Conservation (phyloP, 1,140 invertebrate genomes). For the Pectinophora gossypiella region DNA sequence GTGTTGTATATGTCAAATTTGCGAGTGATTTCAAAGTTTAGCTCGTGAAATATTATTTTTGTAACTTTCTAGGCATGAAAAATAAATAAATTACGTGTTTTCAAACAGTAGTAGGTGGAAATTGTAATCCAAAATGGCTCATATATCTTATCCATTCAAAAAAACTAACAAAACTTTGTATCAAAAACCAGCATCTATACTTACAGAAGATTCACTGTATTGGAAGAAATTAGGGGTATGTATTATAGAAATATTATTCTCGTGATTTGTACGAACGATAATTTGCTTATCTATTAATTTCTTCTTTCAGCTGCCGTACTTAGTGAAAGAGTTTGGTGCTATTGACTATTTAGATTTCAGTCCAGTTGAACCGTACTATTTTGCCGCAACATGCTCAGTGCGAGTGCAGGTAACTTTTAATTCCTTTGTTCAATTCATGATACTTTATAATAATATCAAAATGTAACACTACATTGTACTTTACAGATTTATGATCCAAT, state of each 20-base stretch:
- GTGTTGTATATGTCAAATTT: too few relatives aligned
- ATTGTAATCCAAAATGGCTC: slow-evolving; percentile 35
- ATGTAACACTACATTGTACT: not conserved
- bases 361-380: slow-evolving; percentile 89
- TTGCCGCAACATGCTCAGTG: slow-evolving; percentile 93
- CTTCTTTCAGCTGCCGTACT: slow-evolving; percentile 84
- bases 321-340: slow-evolving; percentile 94
- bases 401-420: slow-evolving; percentile 81
- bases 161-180: slow-evolving; percentile 85
- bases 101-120: not conserved
- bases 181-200: slow-evolving; percentile 78
- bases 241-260: slow-evolving; percentile 18
- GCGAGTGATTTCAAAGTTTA: too few relatives aligned
- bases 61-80: too few relatives aligned
- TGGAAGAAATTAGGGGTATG: slow-evolving; percentile 90
- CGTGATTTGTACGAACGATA: not conserved
- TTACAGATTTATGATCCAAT: slow-evolving; percentile 89
- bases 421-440: not conserved
- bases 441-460: not conserved
- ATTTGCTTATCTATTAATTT: not conserved
- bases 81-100: too few relatives aligned
- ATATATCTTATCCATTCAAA: slow-evolving; percentile 78
- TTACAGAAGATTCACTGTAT: slow-evolving; percentile 86
- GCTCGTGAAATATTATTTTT: too few relatives aligned
- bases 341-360: slow-evolving; percentile 95